Percentiles rank a stretch among this genome's conserved stretches.
phyloP scores from a whole-genome alignment of 1,140 invertebrate genomes.

The Coelopa frigida region DNA sequence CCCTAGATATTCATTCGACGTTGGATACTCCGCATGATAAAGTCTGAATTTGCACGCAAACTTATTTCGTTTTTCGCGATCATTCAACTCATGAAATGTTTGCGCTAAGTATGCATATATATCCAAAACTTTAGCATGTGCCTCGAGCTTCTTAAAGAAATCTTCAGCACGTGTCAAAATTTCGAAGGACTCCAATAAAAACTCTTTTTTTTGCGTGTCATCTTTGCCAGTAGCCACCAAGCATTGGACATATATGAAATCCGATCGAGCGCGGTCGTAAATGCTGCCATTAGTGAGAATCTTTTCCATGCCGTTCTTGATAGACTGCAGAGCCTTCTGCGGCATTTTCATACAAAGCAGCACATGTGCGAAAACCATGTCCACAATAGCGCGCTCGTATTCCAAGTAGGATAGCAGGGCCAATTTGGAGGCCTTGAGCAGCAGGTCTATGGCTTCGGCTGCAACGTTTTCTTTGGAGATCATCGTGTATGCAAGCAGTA shows the following conservation, averaged over 20 bases:
- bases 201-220: conserved; percentile 46
- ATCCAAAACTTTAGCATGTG: conserved; percentile 63
- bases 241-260: conserved; percentile 55
- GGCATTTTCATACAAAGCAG: conserved; percentile 66
- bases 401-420: conserved; percentile 66
- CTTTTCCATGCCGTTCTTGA: conserved; percentile 61
- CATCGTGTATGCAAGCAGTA: conserved; percentile 60
- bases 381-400: conserved; percentile 64
- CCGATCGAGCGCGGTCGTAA: conserved; percentile 63
- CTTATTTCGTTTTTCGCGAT: conserved; percentile 60
- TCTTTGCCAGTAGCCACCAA: conserved; percentile 52
- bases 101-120: conserved; percentile 54
- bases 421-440: conserved; percentile 64
- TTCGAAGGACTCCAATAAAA: conserved; percentile 56
- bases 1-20: conserved; percentile 34
- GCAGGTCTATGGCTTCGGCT: conserved; percentile 51
- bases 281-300: conserved; percentile 72
- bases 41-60: conserved; percentile 64
- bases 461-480: conserved; percentile 46
- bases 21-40: conserved; percentile 58
- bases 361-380: conserved; percentile 68
- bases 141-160: conserved; percentile 66
- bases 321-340: conserved; percentile 61
- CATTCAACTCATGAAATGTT: conserved; percentile 60
- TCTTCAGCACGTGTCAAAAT: conserved; percentile 58